phyloP scores from a whole-genome alignment of 2,888 invertebrate species.

The Leptogaster cylindrica region DNA sequence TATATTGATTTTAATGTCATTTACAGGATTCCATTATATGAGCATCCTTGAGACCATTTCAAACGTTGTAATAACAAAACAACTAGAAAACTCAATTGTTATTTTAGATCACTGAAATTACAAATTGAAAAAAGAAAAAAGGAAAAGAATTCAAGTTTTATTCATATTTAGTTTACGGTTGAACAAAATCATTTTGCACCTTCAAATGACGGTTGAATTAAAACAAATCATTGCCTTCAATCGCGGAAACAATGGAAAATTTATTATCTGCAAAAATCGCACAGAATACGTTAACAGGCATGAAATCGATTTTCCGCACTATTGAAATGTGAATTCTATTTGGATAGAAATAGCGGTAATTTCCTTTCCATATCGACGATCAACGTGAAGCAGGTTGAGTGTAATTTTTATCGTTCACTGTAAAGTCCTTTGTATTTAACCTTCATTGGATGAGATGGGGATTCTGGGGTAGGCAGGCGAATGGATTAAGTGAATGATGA shows the following conservation, averaged over 20 bases:
- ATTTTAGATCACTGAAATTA: too few relatives aligned
- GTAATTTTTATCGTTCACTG: not conserved
- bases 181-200: too few relatives aligned
- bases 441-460: not conserved
- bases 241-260: constrained; percentile 5
- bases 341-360: constrained; percentile 14
- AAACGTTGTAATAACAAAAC: too few relatives aligned
- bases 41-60: too few relatives aligned
- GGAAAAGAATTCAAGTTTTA: too few relatives aligned
- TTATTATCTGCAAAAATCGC: constrained; percentile 21
- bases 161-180: too few relatives aligned
- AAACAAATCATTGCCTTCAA: constrained; percentile 15
- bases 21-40: too few relatives aligned
- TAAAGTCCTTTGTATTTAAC: not conserved
- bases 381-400: not conserved
- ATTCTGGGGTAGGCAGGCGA: not conserved
- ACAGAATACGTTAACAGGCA: constrained; percentile 29
- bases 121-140: too few relatives aligned
- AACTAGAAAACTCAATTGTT: too few relatives aligned
- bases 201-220: not conserved
- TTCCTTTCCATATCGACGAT: constrained; percentile 8
- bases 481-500: constrained; percentile 14
- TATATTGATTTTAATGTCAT: too few relatives aligned
- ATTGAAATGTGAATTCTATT: constrained; percentile 30
- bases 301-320: constrained; percentile 37